Evolutionary conservation across 2,797 vertebrate species (phyloP), one percentile per base, ranked within the genome.

Genomic region (Xenentodon cancila): DNA sequence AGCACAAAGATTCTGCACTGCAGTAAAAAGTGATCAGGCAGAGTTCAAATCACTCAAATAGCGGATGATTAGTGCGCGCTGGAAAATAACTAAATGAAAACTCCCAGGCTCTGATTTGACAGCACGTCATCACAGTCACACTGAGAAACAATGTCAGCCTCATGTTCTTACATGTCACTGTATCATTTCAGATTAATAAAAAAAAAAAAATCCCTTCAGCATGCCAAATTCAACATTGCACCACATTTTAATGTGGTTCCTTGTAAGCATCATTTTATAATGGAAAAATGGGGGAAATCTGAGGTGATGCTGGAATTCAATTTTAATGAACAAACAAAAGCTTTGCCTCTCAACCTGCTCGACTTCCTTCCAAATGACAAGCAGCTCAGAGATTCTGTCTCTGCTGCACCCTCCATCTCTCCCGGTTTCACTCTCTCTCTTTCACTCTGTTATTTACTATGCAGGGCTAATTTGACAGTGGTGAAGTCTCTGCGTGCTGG

Each of bases 391-490:
- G 62, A 82, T 85, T 80, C 84, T 68, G 63, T 71, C 64, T 80
- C 77, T 63, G 52, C 68, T 71, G 53, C 70, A 47, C 73, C 46
- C 81, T 74, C 70, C 71, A 61, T 58, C 85, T 71, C 64, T 69
- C 73, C 59, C 68, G 44, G 54, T 76, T 69, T 76, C 58, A 47
- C 64, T 79, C 72, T 76, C 73, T 68, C 79, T 78, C 65, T 76
- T 62, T 72, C 80, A 70, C 80, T 84, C 75, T 63, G 89, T 92
- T 92, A 93, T 94, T 94, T 93, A 92, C 91, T 93, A 94, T 94
- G 92, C 93, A 93, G 91, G 87, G 83, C 91, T 94, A 93, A 94
- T 94, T 94, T 94, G 92, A 93, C 90, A 93, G 89, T 81, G 91
- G 81, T 88, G 84, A 88, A 90, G 89, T 91, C 86, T 92, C 79